Evolutionary conservation across 2,113 vertebrate species (phyloP).

Genomic region (Sander vitreus): DNA sequence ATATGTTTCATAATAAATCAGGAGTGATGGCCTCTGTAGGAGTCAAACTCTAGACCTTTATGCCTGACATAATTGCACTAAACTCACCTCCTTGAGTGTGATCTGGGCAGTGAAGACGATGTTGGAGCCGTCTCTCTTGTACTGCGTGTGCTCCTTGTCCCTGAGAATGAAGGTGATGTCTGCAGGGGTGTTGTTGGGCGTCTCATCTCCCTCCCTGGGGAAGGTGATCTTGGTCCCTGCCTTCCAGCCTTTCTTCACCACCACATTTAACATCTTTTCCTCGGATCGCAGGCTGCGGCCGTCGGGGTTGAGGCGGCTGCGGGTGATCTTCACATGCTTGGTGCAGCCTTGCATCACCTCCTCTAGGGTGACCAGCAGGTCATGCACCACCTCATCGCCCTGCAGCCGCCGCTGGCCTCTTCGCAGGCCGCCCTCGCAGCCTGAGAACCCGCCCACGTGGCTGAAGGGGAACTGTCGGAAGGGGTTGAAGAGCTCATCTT

Average conservation of each 20-base stretch:
- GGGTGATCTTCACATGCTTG: conserved; percentile 94
- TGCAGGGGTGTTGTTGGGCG: conserved; percentile 89
- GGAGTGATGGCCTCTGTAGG: not conserved
- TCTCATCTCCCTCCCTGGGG: conserved; percentile 94
- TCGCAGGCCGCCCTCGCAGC: conserved; percentile 80
- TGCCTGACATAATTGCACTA: conserved; percentile 29
- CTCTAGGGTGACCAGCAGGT: conserved; percentile 93
- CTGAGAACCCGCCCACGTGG: conserved; percentile 86
- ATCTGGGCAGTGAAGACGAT: conserved; percentile 93
- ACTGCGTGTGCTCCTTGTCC: conserved; percentile 93
- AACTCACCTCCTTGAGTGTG: conserved; percentile 92
- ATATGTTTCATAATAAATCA: conserved; percentile 26
- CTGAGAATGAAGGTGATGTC: conserved; percentile 97
- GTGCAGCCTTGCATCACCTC: conserved; percentile 94
- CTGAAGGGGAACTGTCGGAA: conserved; percentile 92
- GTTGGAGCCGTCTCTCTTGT: conserved; percentile 94
- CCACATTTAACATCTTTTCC: conserved; percentile 96
- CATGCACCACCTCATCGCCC: conserved; percentile 83
- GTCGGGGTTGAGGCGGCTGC: conserved; percentile 91
- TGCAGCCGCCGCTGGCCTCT: conserved; percentile 82
- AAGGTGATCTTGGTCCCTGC: conserved; percentile 98
- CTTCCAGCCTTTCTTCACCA: conserved; percentile 98
- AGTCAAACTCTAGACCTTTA: not conserved
- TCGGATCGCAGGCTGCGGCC: conserved; percentile 89
- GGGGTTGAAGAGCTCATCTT: conserved; percentile 92